Evolutionary conservation across 2,113 vertebrate genomes (phyloP), one percentile per base, ranked within the genome.

Genomic region (Thalassoma bifasciatum): DNA sequence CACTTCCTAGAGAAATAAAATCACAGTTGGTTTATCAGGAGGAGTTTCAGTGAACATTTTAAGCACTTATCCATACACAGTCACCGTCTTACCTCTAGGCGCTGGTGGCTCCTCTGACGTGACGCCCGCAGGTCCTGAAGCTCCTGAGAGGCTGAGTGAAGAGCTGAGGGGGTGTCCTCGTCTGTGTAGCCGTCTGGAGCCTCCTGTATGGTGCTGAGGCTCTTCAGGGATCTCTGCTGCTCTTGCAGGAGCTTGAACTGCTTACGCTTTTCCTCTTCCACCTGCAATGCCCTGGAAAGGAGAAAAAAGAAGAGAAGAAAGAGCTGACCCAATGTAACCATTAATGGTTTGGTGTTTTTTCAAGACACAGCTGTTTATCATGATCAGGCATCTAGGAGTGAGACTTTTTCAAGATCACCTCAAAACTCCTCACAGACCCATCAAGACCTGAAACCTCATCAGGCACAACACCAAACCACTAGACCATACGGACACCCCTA

Each of bases 241-340:
- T 88, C 84, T 83, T 92, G 86, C 11, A 94, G 88, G 49, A 83
- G 37, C 77, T 84, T 79, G 47, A 86, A 92, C 64, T 92, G 92
- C 69, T 53, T 77, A 72, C 75, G 86, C 82, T 94, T 93, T 47
- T 91, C 91, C 56, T 93, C 93, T 21, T 93, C 93, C 12, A 86
- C 86, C 64, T 86, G 36, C 23, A 92, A 67, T 64, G 92, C 53
- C 66, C 93, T 94, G 65, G 24, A 63, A 8, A 46, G 24, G 46
- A 21, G 22, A 26, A 24, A 2, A 44, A 37, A 44, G 38, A 61
- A 2, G 52, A 59, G 9, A 40, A 23, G 38, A 14, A 24, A n/a
- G 3, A 17, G 30, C 30, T 30, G 30, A 30, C 30, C 6, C 30
- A 30, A 30, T 4, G 30, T 30, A 30, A 30, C n/a, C n/a, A n/a